Evolutionary conservation across 1,140 invertebrate species (phyloP), one percentile per base, ranked within the genome.

Genomic region (Zaprionus davidi): DNA sequence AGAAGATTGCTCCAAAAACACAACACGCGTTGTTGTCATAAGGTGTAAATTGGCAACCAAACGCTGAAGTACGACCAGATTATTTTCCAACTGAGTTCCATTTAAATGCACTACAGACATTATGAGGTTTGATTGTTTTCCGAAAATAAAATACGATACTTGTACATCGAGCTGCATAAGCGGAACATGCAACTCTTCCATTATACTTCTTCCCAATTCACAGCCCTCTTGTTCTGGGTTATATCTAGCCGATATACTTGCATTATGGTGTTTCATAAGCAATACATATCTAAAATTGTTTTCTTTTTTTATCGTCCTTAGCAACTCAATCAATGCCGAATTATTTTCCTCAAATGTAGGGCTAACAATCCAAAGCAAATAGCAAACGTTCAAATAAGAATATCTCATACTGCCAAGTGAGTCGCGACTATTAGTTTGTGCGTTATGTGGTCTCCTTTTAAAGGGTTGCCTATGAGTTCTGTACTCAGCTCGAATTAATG

Each of bases 401-500:
- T 58, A 38, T 62, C 34, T 22, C 83, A 86, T 86, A 55, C 66
- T 78, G 36, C 28, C 17, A 46, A 71, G 20, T 53, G 68, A 75
- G 55, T 51, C 66, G 68, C 63, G 36, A 88, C 81, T 88, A 71
- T 53, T 62, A 57, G 66, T 72, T 78, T 59, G 65, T 65, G 67
- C 69, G 60, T 67, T 72, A 71, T 78, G 71, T 31, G 34, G 17
- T 49, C 71, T 55, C 73, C 64, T 87, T 86, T 87, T 88, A 86
- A 86, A 88, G 83, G 83, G 80, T 80, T 86, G 73, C 84, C 83
- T 78, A 88, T 88, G 66, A 74, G 55, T 67, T 58, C 75, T 12
- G 26, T 49, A 28, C 17, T 22, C 13, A 44, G 62, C 34, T 64
- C 62, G 65, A 80, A 82, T 82, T 87, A 82, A 58, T 36, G n/a